phyloP scores from a whole-genome alignment of 2,113 vertebrate genomes.

The Tragulus kanchil region DNA sequence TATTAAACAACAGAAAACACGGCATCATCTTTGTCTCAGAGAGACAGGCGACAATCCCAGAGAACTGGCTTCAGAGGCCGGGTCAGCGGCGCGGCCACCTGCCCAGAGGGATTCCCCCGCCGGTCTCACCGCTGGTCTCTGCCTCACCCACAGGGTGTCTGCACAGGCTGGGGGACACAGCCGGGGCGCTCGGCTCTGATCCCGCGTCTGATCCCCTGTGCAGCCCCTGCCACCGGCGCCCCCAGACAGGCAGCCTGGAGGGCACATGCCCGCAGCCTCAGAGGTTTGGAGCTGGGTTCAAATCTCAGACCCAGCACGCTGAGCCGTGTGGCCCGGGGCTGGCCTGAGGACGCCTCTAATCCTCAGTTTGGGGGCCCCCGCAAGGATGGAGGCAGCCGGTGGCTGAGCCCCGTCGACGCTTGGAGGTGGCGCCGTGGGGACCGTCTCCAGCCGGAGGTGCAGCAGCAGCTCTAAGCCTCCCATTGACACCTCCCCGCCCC shows the following conservation, averaged over 20 bases:
- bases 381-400: neutral
- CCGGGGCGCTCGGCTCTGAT: accelerated
- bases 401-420: accelerated
- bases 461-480: neutral
- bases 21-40: neutral
- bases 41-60: neutral
- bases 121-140: constrained; percentile 47
- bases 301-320: neutral
- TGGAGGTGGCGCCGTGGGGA: neutral
- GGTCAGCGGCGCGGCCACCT: neutral
- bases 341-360: neutral
- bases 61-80: neutral
- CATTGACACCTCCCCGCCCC: neutral
- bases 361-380: no score
- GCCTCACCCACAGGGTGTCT: constrained; percentile 29
- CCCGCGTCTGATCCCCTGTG: neutral
- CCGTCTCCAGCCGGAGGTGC: neutral
- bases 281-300: neutral
- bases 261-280: neutral
- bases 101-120: neutral
- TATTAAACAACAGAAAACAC: neutral
- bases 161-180: neutral
- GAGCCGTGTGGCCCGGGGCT: neutral
- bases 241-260: neutral
- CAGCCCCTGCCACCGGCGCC: accelerated